phyloP scores from a whole-genome alignment of 2,888 invertebrate species.

The Xylophagus ater region DNA sequence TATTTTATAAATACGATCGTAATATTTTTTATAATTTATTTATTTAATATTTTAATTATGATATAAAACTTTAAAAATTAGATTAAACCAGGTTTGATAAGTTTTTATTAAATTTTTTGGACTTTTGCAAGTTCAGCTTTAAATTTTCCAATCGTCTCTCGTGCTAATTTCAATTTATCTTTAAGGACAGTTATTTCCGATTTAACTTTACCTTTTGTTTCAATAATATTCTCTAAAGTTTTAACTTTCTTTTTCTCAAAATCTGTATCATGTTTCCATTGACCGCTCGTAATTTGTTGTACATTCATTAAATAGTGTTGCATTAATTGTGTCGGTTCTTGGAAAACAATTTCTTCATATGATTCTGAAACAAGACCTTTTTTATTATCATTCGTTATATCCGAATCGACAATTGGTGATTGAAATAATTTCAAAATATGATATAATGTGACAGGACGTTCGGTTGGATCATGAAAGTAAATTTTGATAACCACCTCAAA shows the following conservation, averaged over 20 bases:
- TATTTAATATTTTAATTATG: no score
- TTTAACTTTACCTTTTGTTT: slow-evolving; percentile 70
- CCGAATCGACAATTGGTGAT: slow-evolving; percentile 48
- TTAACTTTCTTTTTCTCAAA: slow-evolving; percentile 83
- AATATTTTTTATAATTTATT: no score
- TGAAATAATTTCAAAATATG: slow-evolving; percentile 92
- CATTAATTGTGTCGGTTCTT: slow-evolving; percentile 83
- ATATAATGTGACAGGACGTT: slow-evolving; percentile 78
- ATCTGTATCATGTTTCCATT: slow-evolving; percentile 78
- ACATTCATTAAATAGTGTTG: slow-evolving; percentile 72
- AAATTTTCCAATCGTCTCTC: slow-evolving; percentile 73
- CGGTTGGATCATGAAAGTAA: slow-evolving; percentile 93
- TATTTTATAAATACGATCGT: no score
- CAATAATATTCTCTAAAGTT: slow-evolving; percentile 62
- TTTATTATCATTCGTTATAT: slow-evolving; percentile 42
- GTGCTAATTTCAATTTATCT: slow-evolving; percentile 70
- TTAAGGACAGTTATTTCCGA: slow-evolving; percentile 74
- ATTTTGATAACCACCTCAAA: slow-evolving; percentile 98
- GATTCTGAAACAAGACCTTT: slow-evolving; percentile 79
- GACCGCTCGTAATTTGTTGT: slow-evolving; percentile 58
- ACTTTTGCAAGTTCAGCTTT: slow-evolving; percentile 57
- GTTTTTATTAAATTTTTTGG: no score
- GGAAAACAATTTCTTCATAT: slow-evolving; percentile 92
- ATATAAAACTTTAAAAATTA: no score
- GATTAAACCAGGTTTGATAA: no score